A percentile compares a stretch with the other conserved stretches of the same genome.
phyloP scores from a whole-genome alignment of 2,113 vertebrate species.

The Pollimyrus isidori region DNA sequence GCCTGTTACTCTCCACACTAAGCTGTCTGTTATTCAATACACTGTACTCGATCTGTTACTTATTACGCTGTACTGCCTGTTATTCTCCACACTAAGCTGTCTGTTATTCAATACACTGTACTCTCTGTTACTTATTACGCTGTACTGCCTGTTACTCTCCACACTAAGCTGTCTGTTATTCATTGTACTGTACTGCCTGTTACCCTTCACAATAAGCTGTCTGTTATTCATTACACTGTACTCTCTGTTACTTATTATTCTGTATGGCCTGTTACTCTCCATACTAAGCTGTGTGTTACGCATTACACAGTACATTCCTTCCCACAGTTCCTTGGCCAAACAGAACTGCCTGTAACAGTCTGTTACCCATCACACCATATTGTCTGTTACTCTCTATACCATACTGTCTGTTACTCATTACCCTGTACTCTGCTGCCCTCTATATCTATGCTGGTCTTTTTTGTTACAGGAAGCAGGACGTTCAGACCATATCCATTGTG shows the following conservation, averaged over 20 bases:
- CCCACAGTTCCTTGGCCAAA: too few relatives aligned
- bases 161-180: background rate
- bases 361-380: background rate
- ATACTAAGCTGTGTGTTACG: background rate
- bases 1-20: background rate
- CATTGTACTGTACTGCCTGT: background rate
- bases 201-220: background rate
- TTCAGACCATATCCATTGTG: slow-evolving; percentile 74
- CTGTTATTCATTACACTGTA: background rate
- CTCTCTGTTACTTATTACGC: background rate
- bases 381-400: background rate
- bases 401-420: background rate
- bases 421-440: background rate
- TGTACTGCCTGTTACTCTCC: background rate
- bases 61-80: background rate
- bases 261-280: background rate
- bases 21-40: background rate
- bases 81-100: background rate
- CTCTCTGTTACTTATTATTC: background rate
- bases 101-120: background rate
- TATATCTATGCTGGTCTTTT: slow-evolving; percentile 21
- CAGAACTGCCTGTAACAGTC: too few relatives aligned
- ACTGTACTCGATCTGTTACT: background rate
- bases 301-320: background rate
- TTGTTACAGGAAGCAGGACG: slow-evolving; percentile 84